phyloP scores from a whole-genome alignment of 1,140 invertebrate species.

The Amphibalanus amphitrite region DNA sequence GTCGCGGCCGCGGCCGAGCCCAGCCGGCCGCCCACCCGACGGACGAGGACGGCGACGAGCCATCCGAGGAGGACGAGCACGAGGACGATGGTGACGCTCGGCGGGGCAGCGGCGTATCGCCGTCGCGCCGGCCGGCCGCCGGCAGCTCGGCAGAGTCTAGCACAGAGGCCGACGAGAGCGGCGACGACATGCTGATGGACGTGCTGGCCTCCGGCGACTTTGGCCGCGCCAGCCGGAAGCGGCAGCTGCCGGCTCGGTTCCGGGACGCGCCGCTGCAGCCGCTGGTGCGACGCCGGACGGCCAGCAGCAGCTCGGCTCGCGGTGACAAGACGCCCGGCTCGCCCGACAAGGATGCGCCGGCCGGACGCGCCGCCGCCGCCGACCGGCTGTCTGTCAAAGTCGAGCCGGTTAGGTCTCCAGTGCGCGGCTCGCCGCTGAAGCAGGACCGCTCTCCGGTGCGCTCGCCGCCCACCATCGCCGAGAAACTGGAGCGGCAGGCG shows the following conservation, averaged over 20 bases:
- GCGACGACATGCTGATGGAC: background rate
- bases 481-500: background rate
- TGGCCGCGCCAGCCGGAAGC: background rate
- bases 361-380: background rate
- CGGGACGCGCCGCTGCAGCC: background rate
- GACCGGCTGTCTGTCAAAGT: background rate
- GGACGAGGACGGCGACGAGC: background rate
- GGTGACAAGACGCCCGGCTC: background rate
- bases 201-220: background rate
- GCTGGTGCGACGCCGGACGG: background rate
- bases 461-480: background rate
- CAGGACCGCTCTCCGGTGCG: background rate
- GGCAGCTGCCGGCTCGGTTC: slow-evolving; percentile 1
- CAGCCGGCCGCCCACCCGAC: too few relatives aligned
- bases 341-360: background rate
- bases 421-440: background rate
- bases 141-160: background rate
- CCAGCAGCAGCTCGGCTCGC: background rate
- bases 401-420: background rate
- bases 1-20: background rate
- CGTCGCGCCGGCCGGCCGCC: too few relatives aligned
- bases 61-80: background rate
- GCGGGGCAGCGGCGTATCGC: background rate
- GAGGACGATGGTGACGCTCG: background rate
- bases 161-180: background rate